These are phyloP conservation scores for Ectobius pallidus DNA, from an alignment of 2,888 invertebrate genomes.

Conservation along the genomic window DNA sequence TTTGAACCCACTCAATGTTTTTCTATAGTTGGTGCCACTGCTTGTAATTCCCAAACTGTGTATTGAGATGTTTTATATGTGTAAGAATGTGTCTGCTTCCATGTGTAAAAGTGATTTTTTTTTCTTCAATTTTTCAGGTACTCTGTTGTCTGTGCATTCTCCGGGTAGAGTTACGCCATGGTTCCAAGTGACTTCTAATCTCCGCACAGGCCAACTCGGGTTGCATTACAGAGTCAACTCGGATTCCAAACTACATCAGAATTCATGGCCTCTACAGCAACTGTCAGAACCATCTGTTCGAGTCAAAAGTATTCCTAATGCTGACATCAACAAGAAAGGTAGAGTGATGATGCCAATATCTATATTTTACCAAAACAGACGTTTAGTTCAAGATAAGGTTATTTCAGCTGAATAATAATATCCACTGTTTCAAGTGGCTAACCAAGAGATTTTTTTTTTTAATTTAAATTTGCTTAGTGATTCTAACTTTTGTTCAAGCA, in stretches of 20 bases:
- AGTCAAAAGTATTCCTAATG: background rate
- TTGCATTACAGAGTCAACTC: slow-evolving; percentile 53
- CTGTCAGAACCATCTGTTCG: slow-evolving; percentile 36
- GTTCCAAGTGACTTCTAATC: slow-evolving; percentile 53
- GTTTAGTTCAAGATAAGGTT: background rate
- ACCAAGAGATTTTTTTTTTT: no score
- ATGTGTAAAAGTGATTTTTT: no score
- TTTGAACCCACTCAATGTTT: no score
- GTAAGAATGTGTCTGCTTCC: no score
- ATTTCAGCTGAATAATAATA: background rate
- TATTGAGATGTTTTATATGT: no score
- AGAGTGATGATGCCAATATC: slow-evolving; percentile 1
- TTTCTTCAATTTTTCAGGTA: slow-evolving; percentile 50
- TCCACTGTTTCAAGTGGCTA: no score
- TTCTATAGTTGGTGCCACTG: no score
- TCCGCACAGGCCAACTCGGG: slow-evolving; percentile 54
- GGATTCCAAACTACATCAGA: slow-evolving; percentile 53
- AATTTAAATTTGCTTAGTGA: no score
- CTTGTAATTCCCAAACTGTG: no score
- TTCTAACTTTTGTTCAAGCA: no score
- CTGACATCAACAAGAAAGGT: slow-evolving; percentile 1
- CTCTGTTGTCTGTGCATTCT: slow-evolving; percentile 55
- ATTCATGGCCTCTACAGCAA: slow-evolving; percentile 55
- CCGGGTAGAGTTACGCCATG: slow-evolving; percentile 57
- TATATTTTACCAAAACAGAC: no score